Evolutionary conservation across 2,113 vertebrate species (phyloP), one percentile per base, ranked within the genome.

Genomic region (Thymallus thymallus): DNA sequence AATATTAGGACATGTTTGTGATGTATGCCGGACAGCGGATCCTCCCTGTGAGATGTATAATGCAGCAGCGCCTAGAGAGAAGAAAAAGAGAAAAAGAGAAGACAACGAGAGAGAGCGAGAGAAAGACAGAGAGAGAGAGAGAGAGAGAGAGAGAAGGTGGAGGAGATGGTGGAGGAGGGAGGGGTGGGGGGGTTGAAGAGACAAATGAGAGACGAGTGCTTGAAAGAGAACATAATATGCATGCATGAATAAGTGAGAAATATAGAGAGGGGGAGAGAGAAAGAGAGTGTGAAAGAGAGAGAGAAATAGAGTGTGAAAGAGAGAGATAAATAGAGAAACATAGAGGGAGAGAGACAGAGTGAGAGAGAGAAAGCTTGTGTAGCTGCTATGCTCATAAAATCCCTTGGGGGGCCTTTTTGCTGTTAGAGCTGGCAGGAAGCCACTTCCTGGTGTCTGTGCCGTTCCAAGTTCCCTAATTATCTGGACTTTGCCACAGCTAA

Each of bases 1-100:
- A 91, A 91, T 89, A 88, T 87, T 89, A 82, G 67, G 81, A 90
- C 63, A 75, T 51, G 68, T 18, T 35, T 71, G 56, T 78, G 77
- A 84, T 73, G 68, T 74, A 83, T 80, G 45, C 22, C 1, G 23
- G 55, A 74, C n/a, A 41, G 48, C 70, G 67, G 69, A 62, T 66
- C 72, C 79, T 76, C 69, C 74, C 22, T 68, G 46, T 18, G 5
- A 12, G 60, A 61, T 24, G 23, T 23, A 61, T 13, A 14, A 20
- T 24, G 24, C 51, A 56, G 73, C 22, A 30, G 61, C 35, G 61
- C 41, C 29, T 24, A 7, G 56, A 9, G 68, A 26, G 62, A 41
- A 41, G n/a, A n/a, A n/a, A n/a, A n/a, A n/a, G n/a, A n/a, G n/a
- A n/a, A n/a, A n/a, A n/a, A n/a, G n/a, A n/a, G n/a, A n/a, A n/a